Base-by-base conservation (phyloP, 2,888 invertebrate species). In the Machimus atricapillus region DNA sequence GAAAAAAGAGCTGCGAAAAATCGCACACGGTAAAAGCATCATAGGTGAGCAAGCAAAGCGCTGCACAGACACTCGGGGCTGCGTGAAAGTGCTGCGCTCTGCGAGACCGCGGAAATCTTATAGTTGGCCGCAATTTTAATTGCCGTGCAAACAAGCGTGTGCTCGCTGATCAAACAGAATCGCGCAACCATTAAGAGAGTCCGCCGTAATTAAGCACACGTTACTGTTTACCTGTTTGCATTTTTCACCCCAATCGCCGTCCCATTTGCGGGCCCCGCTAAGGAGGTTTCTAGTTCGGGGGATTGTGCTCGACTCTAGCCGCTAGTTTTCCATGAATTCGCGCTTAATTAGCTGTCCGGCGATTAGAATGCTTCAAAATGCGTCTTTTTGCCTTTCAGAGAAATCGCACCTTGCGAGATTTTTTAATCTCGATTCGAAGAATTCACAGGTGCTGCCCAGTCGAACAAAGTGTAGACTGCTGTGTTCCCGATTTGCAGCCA, bases 141-240 rank as follows among this genome's bases (percentile, higher is more conserved):
- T 86, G 86, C 86, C 34, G 34, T 40, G 78, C 86, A 86, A 86
- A 86, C 58, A 86, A 86, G 58, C 52, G 77, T 52, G 76, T 73
- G 52, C 52, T 78, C 86, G 58, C 76, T 86, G 86, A 83, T 83
- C 73, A 83, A 83, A 83, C 40, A 83, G 73, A 83, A 83, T 83
- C 83, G 83, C 83, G 58, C 40, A 66, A 83, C 66, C 79, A 83
- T 83, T 83, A 83, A 83, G 66, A 52, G 82, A 58, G 83, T 43
- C 83, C 73, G 83, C 83, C 34, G 52, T 73, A 83, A 83, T 83
- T 83, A 83, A 83, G 83, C 83, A 27, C 81, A 81, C 56, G 81
- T 31, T 66, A 66, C 34, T 83, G 83, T 83, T 83, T 83, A 83
- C 83, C 83, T 83, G 73, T 58, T 73, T 83, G 83, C 83, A 73